A percentile compares a stretch with the other conserved stretches of the same genome.
Evolutionary conservation across 2,888 invertebrate genomes (phyloP).

Genomic region (Liodrosophila aerea): DNA sequence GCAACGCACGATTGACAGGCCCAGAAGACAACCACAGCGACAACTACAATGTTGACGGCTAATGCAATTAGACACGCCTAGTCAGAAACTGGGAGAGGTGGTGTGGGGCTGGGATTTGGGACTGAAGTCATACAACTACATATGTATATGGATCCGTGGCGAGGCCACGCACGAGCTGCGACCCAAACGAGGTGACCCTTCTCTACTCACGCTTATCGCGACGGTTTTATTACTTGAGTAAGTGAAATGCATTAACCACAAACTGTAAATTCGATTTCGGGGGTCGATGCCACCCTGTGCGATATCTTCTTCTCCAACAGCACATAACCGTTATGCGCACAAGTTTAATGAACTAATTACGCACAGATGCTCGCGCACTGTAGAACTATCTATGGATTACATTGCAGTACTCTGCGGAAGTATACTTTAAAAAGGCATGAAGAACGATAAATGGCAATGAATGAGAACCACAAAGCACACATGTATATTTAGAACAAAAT

Average conservation of each 20-base stretch:
- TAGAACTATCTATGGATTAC: too few species aligned
- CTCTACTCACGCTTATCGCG: conserved; percentile 40
- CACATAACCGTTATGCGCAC: conserved; percentile 32
- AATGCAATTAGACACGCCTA: conserved; percentile 63
- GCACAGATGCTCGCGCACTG: background rate
- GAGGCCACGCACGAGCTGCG: conserved; percentile 29
- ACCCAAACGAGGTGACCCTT: background rate
- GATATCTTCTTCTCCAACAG: conserved; percentile 15
- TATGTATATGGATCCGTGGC: conserved; percentile 2
- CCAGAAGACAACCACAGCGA: conserved; percentile 15
- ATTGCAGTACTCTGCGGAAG: background rate
- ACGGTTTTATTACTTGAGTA: conserved; percentile 50
- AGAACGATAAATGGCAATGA: too few species aligned
- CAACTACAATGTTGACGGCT: conserved; percentile 23
- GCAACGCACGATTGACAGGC: conserved; percentile 58
- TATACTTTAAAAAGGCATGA: too few species aligned
- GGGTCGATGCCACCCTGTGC: conserved; percentile 19
- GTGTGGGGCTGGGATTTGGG: too few species aligned
- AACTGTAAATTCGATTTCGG: conserved; percentile 51
- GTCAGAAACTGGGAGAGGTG: conserved; percentile 1
- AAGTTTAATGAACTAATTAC: conserved; percentile 50
- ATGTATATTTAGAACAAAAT: too few species aligned
- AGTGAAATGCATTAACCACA: conserved; percentile 59
- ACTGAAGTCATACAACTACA: too few species aligned
- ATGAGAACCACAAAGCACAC: too few species aligned